Conservation (phyloP, 2,888 invertebrate species). For the Rhaphigaster nebulosa region DNA sequence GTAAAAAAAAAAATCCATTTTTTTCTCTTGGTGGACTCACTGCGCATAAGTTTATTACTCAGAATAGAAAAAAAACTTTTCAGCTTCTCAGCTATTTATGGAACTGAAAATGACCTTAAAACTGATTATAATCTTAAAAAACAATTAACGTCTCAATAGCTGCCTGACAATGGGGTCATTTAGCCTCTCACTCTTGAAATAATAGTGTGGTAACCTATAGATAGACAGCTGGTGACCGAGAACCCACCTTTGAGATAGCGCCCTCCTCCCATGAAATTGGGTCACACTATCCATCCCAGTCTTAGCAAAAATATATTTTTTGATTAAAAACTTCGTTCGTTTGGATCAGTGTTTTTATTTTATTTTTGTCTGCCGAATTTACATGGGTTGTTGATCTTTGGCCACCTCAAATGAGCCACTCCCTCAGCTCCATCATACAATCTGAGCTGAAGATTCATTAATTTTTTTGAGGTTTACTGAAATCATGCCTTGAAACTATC, state of each 20-base stretch:
- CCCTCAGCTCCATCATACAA: too few species aligned
- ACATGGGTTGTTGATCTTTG: too few species aligned
- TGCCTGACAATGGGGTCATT: neutral
- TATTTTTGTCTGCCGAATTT: too few species aligned
- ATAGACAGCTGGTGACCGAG: neutral
- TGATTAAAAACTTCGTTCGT: neutral
- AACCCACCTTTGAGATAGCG: neutral
- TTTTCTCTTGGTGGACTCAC: too few species aligned
- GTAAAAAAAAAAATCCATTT: too few species aligned
- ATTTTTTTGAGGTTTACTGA: too few species aligned
- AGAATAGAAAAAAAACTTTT: neutral
- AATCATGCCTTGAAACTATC: too few species aligned
- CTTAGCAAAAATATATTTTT: neutral
- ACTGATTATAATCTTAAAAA: neutral
- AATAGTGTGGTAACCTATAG: conserved; percentile 3
- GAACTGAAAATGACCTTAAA: neutral
- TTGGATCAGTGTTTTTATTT: neutral
- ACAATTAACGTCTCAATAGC: neutral
- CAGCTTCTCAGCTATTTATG: neutral
- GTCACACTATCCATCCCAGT: neutral
- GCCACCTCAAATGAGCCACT: too few species aligned
- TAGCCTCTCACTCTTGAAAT: neutral
- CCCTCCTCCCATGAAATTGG: neutral
- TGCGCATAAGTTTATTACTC: neutral
- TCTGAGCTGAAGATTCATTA: too few species aligned